These are phyloP conservation scores for Prinia subflava DNA, from an alignment of 2,113 vertebrate genomes.

Conservation along the genomic window DNA sequence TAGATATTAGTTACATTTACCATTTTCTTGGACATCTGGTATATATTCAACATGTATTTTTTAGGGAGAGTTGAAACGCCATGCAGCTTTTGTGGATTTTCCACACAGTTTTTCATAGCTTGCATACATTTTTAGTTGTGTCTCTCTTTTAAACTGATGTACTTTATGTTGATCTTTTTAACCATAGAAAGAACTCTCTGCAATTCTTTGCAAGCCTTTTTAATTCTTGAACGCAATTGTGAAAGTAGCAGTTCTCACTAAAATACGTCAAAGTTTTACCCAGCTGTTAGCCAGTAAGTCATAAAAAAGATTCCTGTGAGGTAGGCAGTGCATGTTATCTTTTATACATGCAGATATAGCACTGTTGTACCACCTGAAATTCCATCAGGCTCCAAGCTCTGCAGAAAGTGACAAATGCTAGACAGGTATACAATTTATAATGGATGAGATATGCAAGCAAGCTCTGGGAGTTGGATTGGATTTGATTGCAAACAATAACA, in stretches of 20 bases:
- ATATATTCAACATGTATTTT: not conserved
- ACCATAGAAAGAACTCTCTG: not conserved
- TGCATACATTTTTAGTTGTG: not conserved
- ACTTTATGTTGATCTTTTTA: not conserved
- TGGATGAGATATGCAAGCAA: slow-evolving; percentile 51
- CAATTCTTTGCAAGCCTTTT: not conserved
- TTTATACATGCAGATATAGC: slow-evolving; percentile 45
- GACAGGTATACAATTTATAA: slow-evolving; percentile 50
- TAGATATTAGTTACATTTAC: not conserved
- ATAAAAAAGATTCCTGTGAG: slow-evolving; percentile 12
- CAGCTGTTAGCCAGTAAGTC: not conserved
- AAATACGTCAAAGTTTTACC: not conserved
- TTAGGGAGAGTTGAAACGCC: not conserved
- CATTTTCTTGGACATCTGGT: not conserved
- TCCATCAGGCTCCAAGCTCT: slow-evolving; percentile 43
- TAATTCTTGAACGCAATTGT: not conserved
- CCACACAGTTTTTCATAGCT: not conserved
- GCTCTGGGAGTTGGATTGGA: slow-evolving; percentile 16
- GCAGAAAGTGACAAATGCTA: slow-evolving; percentile 52
- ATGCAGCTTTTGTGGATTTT: not conserved
- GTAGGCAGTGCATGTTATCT: slow-evolving; percentile 28
- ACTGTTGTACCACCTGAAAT: slow-evolving; percentile 51
- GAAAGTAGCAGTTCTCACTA: not conserved
- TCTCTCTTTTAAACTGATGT: not conserved
- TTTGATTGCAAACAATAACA: slow-evolving; percentile 50